Base-by-base conservation (phyloP, 2,797 vertebrate genomes). In the Typhlichthys eigenmanni region DNA sequence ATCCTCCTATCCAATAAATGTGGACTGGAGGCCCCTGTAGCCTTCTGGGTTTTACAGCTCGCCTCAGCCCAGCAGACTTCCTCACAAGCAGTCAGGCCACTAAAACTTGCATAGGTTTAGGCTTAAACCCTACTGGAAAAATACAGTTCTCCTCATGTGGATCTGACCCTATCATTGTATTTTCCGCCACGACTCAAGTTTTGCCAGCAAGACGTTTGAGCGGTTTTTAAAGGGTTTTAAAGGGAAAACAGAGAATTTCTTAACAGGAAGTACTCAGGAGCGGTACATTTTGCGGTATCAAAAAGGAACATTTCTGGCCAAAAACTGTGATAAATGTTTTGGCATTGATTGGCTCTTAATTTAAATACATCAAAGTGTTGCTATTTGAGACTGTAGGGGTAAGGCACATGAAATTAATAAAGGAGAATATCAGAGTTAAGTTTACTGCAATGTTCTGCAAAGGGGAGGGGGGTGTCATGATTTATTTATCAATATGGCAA, bases 401-500 rank as follows among this genome's bases (percentile, higher is more conserved):
- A 68, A 32, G 54, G 60, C 14, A 13, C 14, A 64, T 46, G 38
- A 59, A 69, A 55, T 29, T 16, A 66, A 60, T 52, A 71, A 68
- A 17, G 56, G 38, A 54, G 60, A 50, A 17, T 32, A 49, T 24
- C 9, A 29, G 29, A 54, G 34, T 58, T 4, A 14, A n/a, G 16
- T 14, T 17, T 32, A 4, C 48, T 64, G 69, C 60, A 70, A 69
- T 79, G 46, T 16, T 77, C 62, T 60, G 75, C 62, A 78, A 76
- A n/a, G 62, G 75, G 74, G 76, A 73, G 80, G 69, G 79, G 77
- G 81, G 80, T 70, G 77, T 82, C 73, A 84, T 89, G 69, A 86
- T 85, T 90, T 90, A 91, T 90, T 90, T 82, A 90, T 88, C 80
- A 74, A 75, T 43, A 49, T 63, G 12, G 38, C 55, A 14, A 62